phyloP scores from a whole-genome alignment of 64 coral and sea anemone genomes.

The Astreopora myriophthalma region DNA sequence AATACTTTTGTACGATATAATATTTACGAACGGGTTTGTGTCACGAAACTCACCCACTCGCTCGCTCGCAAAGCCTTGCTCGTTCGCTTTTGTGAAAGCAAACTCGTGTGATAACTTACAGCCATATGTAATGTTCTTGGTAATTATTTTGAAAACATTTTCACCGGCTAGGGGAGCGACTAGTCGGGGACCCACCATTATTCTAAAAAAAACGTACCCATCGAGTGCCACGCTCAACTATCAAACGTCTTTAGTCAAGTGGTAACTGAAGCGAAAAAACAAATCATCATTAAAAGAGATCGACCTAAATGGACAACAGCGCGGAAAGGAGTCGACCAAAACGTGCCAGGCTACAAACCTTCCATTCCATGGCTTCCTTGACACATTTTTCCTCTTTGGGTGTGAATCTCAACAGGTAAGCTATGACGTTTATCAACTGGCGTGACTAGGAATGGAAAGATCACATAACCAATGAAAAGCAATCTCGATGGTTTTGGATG shows the following conservation, averaged over 20 bases:
- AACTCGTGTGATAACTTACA: no score
- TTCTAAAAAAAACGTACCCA: background rate
- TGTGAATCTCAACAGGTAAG: conserved; percentile 72
- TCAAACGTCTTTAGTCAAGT: background rate
- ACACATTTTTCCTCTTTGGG: conserved; percentile 73
- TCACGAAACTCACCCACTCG: no score
- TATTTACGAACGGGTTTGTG: no score
- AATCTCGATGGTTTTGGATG: no score
- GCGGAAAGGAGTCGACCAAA: background rate
- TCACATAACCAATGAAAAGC: background rate
- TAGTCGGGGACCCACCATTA: no score
- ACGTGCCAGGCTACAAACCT: conserved; percentile 37
- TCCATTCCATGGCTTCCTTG: conserved; percentile 87
- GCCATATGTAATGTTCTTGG: no score
- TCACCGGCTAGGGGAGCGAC: no score
- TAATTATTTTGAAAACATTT: no score
- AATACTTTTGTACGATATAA: no score
- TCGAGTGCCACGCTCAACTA: background rate
- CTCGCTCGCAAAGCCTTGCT: no score
- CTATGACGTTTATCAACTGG: conserved; percentile 82
- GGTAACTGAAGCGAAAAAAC: conserved; percentile 13
- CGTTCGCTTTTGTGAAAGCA: no score
- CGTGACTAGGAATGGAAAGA: conserved; percentile 66
- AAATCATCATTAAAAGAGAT: background rate
- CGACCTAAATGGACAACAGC: background rate